phyloP scores from a whole-genome alignment of 2,113 vertebrate genomes.

The Catharus fuscescens region DNA sequence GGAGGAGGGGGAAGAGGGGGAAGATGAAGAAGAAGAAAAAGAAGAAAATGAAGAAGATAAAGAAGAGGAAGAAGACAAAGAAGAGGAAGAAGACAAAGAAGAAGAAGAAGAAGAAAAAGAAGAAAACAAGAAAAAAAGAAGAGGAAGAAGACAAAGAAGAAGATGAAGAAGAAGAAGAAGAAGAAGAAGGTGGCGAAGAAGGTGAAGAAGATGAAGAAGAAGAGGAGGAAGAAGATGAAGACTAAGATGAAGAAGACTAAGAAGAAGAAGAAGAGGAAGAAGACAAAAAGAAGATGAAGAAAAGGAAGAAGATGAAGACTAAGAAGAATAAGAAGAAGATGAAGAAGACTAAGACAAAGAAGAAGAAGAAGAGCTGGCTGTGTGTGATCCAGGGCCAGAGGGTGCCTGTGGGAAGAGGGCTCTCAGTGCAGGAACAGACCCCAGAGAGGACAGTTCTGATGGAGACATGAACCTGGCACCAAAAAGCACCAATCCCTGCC shows the following conservation, averaged over 20 bases:
- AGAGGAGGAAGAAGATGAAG: neutral
- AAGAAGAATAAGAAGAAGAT: too few relatives aligned
- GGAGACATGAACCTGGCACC: neutral
- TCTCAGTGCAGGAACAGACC: neutral
- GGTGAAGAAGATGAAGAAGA: neutral
- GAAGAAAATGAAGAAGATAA: neutral
- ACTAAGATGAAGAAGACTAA: neutral
- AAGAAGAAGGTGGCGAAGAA: too few relatives aligned
- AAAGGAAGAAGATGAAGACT: too few relatives aligned
- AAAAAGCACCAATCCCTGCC: neutral
- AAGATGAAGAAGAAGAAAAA: neutral
- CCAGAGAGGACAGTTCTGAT: neutral
- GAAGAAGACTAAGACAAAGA: too few relatives aligned
- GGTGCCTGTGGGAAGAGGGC: neutral
- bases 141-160: too few relatives aligned
- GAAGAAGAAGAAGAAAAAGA: too few relatives aligned
- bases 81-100: neutral
- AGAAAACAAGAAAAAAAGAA: too few relatives aligned
- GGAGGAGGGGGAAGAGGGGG: neutral
- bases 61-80: neutral
- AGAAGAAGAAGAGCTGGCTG: neutral
- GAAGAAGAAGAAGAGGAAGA: neutral
- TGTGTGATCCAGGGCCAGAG: fast-evolving
- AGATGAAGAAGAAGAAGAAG: too few relatives aligned
- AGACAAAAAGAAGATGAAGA: too few relatives aligned